Evolutionary conservation across 37 sponge, comb jelly and placozoan genomes (phyloP).

Genomic region (Tethya wilhelma): DNA sequence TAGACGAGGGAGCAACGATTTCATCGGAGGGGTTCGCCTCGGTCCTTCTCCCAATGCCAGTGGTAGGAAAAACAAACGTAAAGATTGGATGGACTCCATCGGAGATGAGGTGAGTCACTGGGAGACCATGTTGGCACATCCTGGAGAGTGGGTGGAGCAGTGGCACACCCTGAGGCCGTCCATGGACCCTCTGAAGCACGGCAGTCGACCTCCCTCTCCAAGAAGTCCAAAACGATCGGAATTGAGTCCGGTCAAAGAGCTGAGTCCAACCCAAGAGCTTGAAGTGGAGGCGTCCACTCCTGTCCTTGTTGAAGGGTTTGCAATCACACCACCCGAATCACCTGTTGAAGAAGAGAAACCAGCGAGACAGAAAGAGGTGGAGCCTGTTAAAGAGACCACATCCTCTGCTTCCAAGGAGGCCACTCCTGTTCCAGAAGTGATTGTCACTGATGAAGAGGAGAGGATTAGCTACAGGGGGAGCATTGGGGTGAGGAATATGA

Average conservation of each 20-base stretch:
- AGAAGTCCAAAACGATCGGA: not conserved
- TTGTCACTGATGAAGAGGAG: not conserved
- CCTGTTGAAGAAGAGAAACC: not conserved
- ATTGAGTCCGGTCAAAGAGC: slow-evolving; percentile 16
- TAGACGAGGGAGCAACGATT: slow-evolving; percentile 36
- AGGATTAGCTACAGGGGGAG: not conserved
- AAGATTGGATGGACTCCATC: slow-evolving; percentile 66
- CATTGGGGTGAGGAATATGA: no score
- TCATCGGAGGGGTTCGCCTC: slow-evolving; percentile 67
- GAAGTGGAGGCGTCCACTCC: not conserved
- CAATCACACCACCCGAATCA: not conserved
- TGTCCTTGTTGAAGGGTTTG: not conserved
- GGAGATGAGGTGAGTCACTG: slow-evolving; percentile 60
- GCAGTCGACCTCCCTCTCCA: no score
- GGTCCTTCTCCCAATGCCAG: slow-evolving; percentile 31
- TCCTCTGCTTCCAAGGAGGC: not conserved
- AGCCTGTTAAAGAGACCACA: not conserved
- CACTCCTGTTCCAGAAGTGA: not conserved
- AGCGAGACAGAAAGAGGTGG: not conserved
- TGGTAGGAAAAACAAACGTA: not conserved
- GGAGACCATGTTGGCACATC: slow-evolving; percentile 49
- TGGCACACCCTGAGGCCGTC: slow-evolving; percentile 53
- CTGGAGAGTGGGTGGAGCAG: slow-evolving; percentile 62
- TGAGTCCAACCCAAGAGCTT: not conserved
- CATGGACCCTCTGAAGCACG: no score